phyloP scores from a whole-genome alignment of 2,888 invertebrate species.

The Phaonia tiefii region DNA sequence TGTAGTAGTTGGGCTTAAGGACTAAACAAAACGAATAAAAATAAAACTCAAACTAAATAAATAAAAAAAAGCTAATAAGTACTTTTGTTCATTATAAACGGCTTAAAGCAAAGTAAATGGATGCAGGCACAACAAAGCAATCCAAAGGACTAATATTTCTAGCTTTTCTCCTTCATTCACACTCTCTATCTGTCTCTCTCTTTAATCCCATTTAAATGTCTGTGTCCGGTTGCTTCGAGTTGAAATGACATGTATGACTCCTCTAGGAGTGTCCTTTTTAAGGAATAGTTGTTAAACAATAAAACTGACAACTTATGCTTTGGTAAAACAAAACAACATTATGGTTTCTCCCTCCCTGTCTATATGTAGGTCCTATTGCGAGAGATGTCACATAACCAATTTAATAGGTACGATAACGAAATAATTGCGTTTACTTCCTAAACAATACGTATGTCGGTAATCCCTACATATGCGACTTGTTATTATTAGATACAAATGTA shows the following conservation, averaged over 20 bases:
- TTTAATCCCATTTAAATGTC: too few relatives aligned
- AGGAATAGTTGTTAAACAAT: background rate
- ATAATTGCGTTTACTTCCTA: conserved; percentile 24
- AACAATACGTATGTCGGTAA: too few relatives aligned
- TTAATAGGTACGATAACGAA: conserved; percentile 30
- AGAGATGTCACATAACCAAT: background rate
- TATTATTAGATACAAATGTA: conserved; percentile 17
- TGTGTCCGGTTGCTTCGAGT: too few relatives aligned
- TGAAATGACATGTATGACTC: too few relatives aligned
- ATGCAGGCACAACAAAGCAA: background rate
- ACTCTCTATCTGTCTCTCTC: too few relatives aligned
- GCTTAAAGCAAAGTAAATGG: background rate
- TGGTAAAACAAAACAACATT: background rate
- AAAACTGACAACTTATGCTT: conserved; percentile 24
- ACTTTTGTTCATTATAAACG: conserved; percentile 28
- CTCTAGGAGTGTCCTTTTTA: too few relatives aligned
- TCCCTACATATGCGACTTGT: too few relatives aligned
- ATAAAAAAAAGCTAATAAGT: conserved; percentile 8
- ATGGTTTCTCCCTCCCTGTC: background rate
- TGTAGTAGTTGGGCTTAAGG: conserved; percentile 8
- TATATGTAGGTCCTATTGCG: background rate
- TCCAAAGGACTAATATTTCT: background rate
- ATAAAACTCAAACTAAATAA: background rate
- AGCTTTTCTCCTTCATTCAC: background rate
- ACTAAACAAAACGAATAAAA: background rate